A percentile compares a stretch with the other conserved stretches of the same genome.
phyloP scores from a whole-genome alignment of 2,888 invertebrate genomes.

The Xestia sexstrigata region DNA sequence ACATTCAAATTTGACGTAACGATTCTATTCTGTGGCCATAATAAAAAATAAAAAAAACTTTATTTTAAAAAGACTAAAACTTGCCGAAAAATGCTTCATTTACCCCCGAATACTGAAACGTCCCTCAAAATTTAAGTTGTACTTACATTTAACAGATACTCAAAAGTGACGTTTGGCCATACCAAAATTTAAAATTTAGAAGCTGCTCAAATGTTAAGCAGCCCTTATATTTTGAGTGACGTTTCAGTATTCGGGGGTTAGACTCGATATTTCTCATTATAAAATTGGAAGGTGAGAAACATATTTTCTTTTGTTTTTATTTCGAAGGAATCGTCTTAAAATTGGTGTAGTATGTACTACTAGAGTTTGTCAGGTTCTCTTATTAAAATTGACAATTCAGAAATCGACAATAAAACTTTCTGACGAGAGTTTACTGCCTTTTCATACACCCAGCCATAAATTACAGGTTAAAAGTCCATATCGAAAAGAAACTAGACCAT shows the following conservation, averaged over 20 bases:
- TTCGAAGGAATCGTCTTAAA: background rate
- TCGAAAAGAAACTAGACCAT: background rate
- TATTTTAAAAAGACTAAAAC: background rate
- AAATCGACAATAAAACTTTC: background rate
- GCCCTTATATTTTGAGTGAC: no score
- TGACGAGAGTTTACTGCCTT: background rate
- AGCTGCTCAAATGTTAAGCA: no score
- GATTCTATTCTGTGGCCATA: constrained; percentile 30
- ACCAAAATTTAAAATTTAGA: no score
- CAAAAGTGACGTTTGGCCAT: no score
- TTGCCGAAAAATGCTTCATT: background rate
- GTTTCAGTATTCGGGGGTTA: no score
- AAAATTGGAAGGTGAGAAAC: background rate
- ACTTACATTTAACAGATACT: no score
- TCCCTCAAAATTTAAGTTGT: no score
- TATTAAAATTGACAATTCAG: background rate
- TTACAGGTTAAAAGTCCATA: no score
- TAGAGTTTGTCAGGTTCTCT: background rate
- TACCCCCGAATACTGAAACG: no score
- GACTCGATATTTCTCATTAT: background rate
- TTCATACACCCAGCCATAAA: background rate
- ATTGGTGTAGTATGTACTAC: background rate
- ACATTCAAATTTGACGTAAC: constrained; percentile 73
- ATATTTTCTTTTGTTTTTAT: background rate
- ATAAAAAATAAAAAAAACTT: background rate